Evolutionary conservation across 2,888 invertebrate genomes (phyloP), one percentile per base, ranked within the genome.

Genomic region (Lasioglossum villosulum): DNA sequence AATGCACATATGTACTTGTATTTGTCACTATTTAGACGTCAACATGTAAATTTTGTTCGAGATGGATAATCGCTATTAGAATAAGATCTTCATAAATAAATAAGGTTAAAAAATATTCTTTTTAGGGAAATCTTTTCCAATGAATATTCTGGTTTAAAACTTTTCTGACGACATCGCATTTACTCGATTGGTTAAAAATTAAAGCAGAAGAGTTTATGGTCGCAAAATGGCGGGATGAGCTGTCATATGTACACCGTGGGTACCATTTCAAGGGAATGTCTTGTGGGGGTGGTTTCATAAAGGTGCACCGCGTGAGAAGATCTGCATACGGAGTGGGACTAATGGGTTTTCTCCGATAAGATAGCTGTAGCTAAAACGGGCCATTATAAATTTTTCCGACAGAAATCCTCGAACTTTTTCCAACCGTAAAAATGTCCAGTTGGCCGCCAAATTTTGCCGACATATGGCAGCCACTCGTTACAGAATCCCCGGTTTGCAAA

Each of bases 41-140:
- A 27, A 45, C 30, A 34, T 52, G 73, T 73, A 73, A 68, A 76
- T 76, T 68, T 34, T 34, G 34, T 66, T 68, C n/a, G n/a, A 76
- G n/a, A 34, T 8, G 66, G 66, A 66, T 68, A n/a, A 16, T n/a
- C 34, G n/a, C 45, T n/a, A 76, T 37, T 59, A n/a, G 63, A 5
- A 52, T 1, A 56, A 1, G 56, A 56, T 56, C n/a, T 56, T n/a
- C 4, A 56, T 12, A n/a, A 56, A n/a, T 56, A n/a, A 56, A n/a
- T 56, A 1, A 4, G 1, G 56, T 56, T 56, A 4, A 56, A 10
- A n/a, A n/a, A n/a, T n/a, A 12, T 56, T 56, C 12, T n/a, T 4
- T n/a, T 56, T 4, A 10, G n/a, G 3, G 3, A n/a, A 56, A n/a
- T n/a, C n/a, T n/a, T 56, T 56, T 4, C n/a, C 1, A n/a, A 4